Conservation (phyloP, 2,797 vertebrate genomes). For the Columba guinea region DNA sequence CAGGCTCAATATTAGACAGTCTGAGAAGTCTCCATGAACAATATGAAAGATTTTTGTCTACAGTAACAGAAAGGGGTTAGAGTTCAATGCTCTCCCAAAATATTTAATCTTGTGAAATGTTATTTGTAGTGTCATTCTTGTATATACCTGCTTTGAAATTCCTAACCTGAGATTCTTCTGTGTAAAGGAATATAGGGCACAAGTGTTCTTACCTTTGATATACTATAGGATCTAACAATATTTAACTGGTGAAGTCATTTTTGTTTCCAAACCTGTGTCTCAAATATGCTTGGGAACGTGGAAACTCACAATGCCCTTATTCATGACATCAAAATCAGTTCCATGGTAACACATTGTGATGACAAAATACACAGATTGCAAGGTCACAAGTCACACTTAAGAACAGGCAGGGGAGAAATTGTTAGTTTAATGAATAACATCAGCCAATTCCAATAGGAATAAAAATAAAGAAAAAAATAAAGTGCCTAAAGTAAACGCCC, state of each 20-base stretch:
- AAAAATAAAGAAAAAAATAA: slow-evolving; percentile 66
- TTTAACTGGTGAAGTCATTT: slow-evolving; percentile 77
- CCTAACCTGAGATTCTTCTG: slow-evolving; percentile 52
- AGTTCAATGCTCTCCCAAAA: slow-evolving; percentile 58
- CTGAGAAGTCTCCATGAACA: slow-evolving; percentile 26
- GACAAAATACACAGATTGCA: slow-evolving; percentile 74
- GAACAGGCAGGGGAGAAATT: slow-evolving; percentile 67
- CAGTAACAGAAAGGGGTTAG: slow-evolving; percentile 48
- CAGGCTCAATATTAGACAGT: neutral
- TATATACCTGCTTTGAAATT: slow-evolving; percentile 67
- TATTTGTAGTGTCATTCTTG: slow-evolving; percentile 60
- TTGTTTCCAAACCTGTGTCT: slow-evolving; percentile 71
- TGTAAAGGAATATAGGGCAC: slow-evolving; percentile 61
- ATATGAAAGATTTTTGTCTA: slow-evolving; percentile 51
- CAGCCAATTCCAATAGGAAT: slow-evolving; percentile 59
- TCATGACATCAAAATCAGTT: slow-evolving; percentile 75
- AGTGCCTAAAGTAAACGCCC: slow-evolving; percentile 63
- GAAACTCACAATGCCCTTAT: slow-evolving; percentile 76
- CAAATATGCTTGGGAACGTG: slow-evolving; percentile 73
- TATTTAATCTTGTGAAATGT: slow-evolving; percentile 67
- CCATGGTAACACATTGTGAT: slow-evolving; percentile 75
- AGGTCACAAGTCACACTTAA: slow-evolving; percentile 75
- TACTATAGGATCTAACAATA: slow-evolving; percentile 71
- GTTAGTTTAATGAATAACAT: slow-evolving; percentile 76
- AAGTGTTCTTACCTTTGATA: slow-evolving; percentile 71